Conservation (phyloP, 2,113 vertebrate species). For the Carlito syrichta region DNA sequence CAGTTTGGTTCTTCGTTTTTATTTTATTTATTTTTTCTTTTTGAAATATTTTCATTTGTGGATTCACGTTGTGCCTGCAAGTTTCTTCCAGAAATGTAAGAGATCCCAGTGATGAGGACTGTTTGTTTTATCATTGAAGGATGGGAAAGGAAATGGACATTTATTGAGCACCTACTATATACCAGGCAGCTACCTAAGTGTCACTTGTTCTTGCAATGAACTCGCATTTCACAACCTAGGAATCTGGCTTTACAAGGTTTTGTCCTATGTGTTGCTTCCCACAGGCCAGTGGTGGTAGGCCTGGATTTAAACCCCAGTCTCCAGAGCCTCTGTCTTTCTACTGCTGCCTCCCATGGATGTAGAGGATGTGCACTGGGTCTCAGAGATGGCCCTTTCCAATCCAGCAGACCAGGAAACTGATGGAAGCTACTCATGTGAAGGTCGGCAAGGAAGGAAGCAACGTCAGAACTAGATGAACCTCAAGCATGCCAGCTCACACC, state of each 20-base stretch:
- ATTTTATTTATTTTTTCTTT: conserved; percentile 23
- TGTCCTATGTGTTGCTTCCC: neutral
- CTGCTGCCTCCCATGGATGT: neutral
- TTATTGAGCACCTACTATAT: neutral
- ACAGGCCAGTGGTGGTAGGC: neutral
- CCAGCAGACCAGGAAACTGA: neutral
- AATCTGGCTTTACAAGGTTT: neutral
- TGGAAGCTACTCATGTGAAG: conserved; percentile 9
- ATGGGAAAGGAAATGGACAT: neutral
- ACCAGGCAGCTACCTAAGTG: neutral
- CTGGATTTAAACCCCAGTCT: conserved; percentile 1
- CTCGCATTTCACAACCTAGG: neutral
- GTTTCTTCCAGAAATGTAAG: neutral
- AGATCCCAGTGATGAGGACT: neutral
- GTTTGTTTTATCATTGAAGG: neutral
- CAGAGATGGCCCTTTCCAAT: neutral
- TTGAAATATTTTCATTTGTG: conserved; percentile 3
- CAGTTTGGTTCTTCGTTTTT: neutral
- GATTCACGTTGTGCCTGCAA: neutral
- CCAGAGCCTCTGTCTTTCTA: neutral
- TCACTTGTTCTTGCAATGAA: neutral
- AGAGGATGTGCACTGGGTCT: neutral
- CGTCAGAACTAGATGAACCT: neutral
- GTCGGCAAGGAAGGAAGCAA: neutral
- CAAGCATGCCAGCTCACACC: neutral